phyloP scores from a whole-genome alignment of 2,113 vertebrate genomes.

The Cyanoliseus patagonus region DNA sequence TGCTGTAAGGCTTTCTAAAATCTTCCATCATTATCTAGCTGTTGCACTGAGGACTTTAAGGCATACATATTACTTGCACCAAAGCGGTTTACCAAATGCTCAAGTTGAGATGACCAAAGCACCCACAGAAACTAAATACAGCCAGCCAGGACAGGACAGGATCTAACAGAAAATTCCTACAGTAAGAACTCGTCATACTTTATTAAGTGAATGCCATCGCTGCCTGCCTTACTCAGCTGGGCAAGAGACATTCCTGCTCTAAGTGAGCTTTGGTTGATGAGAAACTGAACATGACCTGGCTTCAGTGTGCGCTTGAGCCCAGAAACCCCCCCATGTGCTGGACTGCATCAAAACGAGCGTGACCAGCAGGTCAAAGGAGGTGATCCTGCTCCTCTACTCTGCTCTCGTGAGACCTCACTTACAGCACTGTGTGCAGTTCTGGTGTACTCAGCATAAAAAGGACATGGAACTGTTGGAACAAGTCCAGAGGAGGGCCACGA shows the following conservation, averaged over 20 bases:
- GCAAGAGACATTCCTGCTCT: rapidly evolving
- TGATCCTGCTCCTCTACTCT: neutral
- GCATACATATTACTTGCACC: neutral
- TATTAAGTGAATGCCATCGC: neutral
- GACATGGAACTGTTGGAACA: neutral
- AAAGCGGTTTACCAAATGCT: neutral
- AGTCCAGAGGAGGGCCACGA: too few species aligned
- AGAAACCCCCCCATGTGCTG: neutral
- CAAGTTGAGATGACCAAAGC: neutral
- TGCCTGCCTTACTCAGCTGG: neutral
- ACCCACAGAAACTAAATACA: neutral
- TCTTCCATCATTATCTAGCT: neutral
- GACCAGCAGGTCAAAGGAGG: neutral
- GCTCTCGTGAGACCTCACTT: neutral
- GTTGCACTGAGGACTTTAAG: neutral
- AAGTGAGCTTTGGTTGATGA: neutral
- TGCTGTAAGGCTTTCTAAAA: neutral
- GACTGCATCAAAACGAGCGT: neutral
- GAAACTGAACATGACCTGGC: neutral
- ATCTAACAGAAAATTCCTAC: neutral
- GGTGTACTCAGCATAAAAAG: neutral
- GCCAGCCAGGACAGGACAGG: neutral
- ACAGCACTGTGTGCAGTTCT: neutral
- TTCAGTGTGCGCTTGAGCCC: neutral
- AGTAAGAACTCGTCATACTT: neutral